Evolutionary conservation across 2,888 invertebrate genomes (phyloP).

Genomic region (Mythimna impura): DNA sequence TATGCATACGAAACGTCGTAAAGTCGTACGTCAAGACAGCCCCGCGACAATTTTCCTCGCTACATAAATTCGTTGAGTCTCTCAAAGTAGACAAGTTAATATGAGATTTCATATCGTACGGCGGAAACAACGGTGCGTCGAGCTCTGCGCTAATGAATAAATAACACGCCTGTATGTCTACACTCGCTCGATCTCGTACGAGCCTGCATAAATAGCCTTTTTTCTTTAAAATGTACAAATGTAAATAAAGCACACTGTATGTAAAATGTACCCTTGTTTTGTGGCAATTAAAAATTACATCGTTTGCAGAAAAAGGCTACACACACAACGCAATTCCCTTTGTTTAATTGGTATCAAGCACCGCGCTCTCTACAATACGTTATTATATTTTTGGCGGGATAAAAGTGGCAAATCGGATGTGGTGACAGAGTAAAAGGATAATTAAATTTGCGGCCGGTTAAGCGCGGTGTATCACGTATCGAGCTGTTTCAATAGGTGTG

Average conservation of each 20-base stretch:
- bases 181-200: slow-evolving; percentile 66
- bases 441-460: slow-evolving; percentile 42
- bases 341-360: slow-evolving; percentile 37
- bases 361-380: slow-evolving; percentile 5
- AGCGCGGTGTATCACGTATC: slow-evolving; percentile 49
- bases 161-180: slow-evolving; percentile 72
- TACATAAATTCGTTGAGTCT: slow-evolving; percentile 80
- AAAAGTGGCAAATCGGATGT: slow-evolving; percentile 15
- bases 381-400: slow-evolving; percentile 2
- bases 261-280: slow-evolving; percentile 44
- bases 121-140: slow-evolving; percentile 70
- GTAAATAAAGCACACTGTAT: slow-evolving; percentile 45
- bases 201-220: slow-evolving; percentile 62
- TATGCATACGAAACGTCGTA: slow-evolving; percentile 74
- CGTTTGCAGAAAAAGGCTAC: slow-evolving; percentile 18
- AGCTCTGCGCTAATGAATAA: slow-evolving; percentile 76
- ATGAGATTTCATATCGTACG: slow-evolving; percentile 80
- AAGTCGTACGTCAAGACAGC: slow-evolving; percentile 74
- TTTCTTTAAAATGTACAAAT: slow-evolving; percentile 52
- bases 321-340: slow-evolving; percentile 5
- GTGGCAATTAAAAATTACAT: slow-evolving; percentile 39
- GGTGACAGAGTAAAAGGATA: slow-evolving; percentile 41
- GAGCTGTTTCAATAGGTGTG: slow-evolving; percentile 55
- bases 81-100: slow-evolving; percentile 83
- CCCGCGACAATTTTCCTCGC: slow-evolving; percentile 78